Evolutionary conservation across 2,797 vertebrate species (phyloP), one percentile per base, ranked within the genome.

Genomic region (Squalus acanthias): DNA sequence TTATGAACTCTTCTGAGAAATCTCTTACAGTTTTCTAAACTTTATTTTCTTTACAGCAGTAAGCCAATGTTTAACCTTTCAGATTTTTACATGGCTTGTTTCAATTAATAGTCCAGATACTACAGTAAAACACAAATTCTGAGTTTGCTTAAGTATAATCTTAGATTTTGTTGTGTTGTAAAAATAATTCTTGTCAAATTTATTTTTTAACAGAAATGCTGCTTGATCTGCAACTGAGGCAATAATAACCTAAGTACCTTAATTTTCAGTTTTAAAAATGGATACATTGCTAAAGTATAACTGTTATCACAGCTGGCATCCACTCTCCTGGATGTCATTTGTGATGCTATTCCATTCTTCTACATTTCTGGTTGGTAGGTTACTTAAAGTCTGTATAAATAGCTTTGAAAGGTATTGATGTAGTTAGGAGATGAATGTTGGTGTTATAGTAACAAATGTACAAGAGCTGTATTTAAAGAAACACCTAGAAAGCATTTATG

Each of bases 291-390:
- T 95, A 50, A 72, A 46, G 20, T 95, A 67, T 10, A 69, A 69
- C 92, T 94, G 92, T 46, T 94, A 94, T 39, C 60, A 95, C 65
- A 95, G 63, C 93, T 95, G 93, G 46, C 39, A 95, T 50, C n/a
- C 65, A 69, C 93, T 46, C n/a, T 94, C 1, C 9, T 22, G 65
- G 33, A 67, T 93, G 57, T 93, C 29, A 94, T 69, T 70, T 24
- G 65, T 50, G 39, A 70, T 70, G n/a, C 24, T 92, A n/a, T 92
- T 65, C 13, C 39, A 50, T 50, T 70, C 57, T 70, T 95, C 3
- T 72, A 22, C 65, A 24, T 69, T 95, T 95, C 39, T 95, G 89
- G 26, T n/a, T 65, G 89, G 63, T 17, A 60, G 88, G 3, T 91
- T 63, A 91, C 24, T 89, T 91, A 63, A 53, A 74, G 10, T 12